phyloP scores from a whole-genome alignment of 1,140 invertebrate species.

The Pemphigus obesinymphae region DNA sequence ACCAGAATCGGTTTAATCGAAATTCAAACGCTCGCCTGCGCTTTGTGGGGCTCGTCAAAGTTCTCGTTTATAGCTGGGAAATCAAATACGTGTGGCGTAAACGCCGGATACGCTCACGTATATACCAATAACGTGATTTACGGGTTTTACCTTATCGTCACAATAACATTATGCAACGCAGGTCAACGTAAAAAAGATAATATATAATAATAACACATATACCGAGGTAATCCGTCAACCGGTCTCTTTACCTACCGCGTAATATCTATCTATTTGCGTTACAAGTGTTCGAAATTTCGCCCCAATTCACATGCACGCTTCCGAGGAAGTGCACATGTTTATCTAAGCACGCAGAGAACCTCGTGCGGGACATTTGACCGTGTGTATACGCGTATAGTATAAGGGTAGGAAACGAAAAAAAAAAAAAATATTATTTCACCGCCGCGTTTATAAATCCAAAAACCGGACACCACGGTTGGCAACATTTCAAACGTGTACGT shows the following conservation, averaged over 20 bases:
- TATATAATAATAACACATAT: background rate
- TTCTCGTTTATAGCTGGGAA: background rate
- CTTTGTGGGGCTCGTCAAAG: background rate
- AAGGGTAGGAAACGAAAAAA: background rate
- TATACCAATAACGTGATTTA: background rate
- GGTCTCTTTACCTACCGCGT: constrained; percentile 2
- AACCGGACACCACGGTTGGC: constrained; percentile 10
- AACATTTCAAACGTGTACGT: constrained; percentile 31
- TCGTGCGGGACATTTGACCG: constrained; percentile 26
- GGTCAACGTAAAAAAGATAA: background rate
- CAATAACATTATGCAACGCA: constrained; percentile 12
- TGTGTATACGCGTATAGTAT: too few species aligned
- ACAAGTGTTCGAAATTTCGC: constrained; percentile 10
- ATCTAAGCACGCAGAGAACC: constrained; percentile 35
- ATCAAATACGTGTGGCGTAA: background rate
- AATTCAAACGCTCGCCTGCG: background rate
- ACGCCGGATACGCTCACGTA: background rate
- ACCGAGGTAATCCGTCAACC: constrained; percentile 4
- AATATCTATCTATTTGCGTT: background rate
- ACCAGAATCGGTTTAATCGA: background rate
- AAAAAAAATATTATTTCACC: background rate
- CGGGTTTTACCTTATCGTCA: constrained; percentile 11
- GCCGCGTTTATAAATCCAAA: background rate
- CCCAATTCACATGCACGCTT: constrained; percentile 2
- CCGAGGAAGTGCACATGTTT: constrained; percentile 20